A percentile compares a stretch with the other conserved stretches of the same genome.
Conservation (phyloP, 2,888 invertebrate species). For the Diadromus collaris region DNA sequence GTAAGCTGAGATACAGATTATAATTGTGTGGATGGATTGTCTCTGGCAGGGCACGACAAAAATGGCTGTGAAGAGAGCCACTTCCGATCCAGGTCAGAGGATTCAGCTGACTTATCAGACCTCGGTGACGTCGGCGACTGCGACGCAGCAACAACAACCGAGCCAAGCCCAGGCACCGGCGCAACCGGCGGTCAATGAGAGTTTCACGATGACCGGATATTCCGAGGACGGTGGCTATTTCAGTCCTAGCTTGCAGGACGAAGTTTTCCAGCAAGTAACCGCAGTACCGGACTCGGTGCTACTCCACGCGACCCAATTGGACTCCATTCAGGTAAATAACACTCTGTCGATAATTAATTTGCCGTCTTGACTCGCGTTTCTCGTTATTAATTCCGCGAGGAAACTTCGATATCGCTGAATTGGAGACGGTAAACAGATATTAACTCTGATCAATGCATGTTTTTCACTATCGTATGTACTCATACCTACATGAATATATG, state of each 20-base stretch:
- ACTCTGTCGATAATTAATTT: not conserved
- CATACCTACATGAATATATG: not conserved
- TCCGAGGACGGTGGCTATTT: conserved; percentile 79
- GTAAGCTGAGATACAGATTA: not conserved
- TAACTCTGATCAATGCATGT: not conserved
- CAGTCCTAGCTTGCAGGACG: conserved; percentile 83
- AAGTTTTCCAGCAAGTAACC: conserved; percentile 87
- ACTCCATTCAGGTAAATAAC: conserved; percentile 79
- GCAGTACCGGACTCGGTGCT: conserved; percentile 85
- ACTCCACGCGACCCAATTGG: conserved; percentile 85
- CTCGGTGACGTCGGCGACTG: conserved; percentile 72
- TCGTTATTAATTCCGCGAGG: not conserved
- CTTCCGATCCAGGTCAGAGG: conserved; percentile 88
- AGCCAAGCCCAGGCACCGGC: conserved; percentile 67
- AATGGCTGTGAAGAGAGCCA: conserved; percentile 87
- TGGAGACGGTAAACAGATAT: not conserved
- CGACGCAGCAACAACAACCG: conserved; percentile 63
- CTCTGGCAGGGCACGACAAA: conserved; percentile 77
- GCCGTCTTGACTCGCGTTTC: not conserved
- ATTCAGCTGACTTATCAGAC: conserved; percentile 81
- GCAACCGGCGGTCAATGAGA: conserved; percentile 75
- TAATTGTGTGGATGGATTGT: not conserved
- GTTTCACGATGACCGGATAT: conserved; percentile 78
- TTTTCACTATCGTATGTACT: not conserved
- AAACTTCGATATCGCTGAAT: not conserved